A percentile compares a stretch with the other conserved stretches of the same genome.
Evolutionary conservation across 2,113 vertebrate genomes (phyloP).

Genomic region (Carassius carassius): DNA sequence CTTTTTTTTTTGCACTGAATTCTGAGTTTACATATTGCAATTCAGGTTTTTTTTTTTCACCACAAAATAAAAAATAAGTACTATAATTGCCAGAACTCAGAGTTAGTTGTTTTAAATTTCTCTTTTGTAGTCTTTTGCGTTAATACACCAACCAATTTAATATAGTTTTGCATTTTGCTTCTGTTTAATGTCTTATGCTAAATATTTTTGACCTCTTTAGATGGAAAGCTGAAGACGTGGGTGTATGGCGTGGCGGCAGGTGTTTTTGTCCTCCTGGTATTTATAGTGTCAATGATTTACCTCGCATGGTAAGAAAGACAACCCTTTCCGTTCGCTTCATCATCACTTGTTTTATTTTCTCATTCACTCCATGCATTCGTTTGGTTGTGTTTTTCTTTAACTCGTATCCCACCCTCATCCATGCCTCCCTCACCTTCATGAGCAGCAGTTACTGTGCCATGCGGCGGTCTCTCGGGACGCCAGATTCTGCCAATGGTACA

Average conservation of each 20-base stretch:
- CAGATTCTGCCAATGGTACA: conserved; percentile 67
- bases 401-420: conserved; percentile 19
- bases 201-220: conserved; percentile 62
- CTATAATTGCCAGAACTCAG: not conserved
- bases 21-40: no score
- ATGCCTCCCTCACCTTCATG: conserved; percentile 37
- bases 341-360: conserved; percentile 31
- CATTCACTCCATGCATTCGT: conserved; percentile 21
- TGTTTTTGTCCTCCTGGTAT: conserved; percentile 95
- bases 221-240: conserved; percentile 98
- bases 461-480: conserved; percentile 69
- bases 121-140: no score
- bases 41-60: no score
- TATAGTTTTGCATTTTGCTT: not conserved
- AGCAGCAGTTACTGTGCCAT: conserved; percentile 74
- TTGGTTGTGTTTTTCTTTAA: conserved; percentile 16
- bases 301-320: conserved; percentile 93
- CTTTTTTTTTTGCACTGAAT: no score
- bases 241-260: conserved; percentile 97
- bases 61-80: no score
- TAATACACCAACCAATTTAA: not conserved
- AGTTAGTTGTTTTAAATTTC: no score
- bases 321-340: not conserved
- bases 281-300: conserved; percentile 99
- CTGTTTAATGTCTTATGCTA: not conserved